Evolutionary conservation across 2,888 invertebrate species (phyloP).

Genomic region (Psococerastis gibbosa): DNA sequence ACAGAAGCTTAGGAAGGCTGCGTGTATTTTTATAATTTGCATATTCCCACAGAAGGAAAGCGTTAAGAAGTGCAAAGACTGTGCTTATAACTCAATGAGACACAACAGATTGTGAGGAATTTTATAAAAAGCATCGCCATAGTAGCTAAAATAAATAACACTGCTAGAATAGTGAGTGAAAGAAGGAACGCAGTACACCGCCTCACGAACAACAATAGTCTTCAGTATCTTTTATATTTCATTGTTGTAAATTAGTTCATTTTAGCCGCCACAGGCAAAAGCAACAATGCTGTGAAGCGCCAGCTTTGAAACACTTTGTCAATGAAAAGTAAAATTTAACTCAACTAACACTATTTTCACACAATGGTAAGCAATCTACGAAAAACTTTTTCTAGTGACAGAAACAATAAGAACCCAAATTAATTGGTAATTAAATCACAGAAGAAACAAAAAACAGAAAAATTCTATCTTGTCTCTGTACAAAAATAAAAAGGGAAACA

Average conservation of each 20-base stretch:
- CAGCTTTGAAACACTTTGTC: neutral
- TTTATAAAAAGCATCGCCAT: too few relatives aligned
- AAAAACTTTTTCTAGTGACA: neutral
- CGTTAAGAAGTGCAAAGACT: too few relatives aligned
- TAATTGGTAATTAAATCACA: slow-evolving; percentile 14
- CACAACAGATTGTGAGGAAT: too few relatives aligned
- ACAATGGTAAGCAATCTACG: neutral
- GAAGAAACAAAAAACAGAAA: slow-evolving; percentile 15
- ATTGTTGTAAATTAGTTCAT: neutral
- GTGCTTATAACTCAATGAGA: too few relatives aligned
- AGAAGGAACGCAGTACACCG: too few relatives aligned
- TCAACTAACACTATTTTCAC: neutral
- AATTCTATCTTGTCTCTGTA: slow-evolving; percentile 11
- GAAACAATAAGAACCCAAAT: neutral
- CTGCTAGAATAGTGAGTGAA: too few relatives aligned
- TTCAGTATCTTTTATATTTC: too few relatives aligned
- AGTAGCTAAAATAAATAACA: too few relatives aligned
- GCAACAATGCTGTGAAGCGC: neutral
- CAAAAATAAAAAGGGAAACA: slow-evolving; percentile 13
- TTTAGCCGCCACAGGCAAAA: neutral
- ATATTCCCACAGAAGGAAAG: too few relatives aligned
- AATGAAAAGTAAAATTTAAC: neutral
- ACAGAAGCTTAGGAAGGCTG: too few relatives aligned
- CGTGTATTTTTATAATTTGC: too few relatives aligned
- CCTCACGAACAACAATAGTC: too few relatives aligned